Base-by-base conservation (phyloP, 2,113 vertebrate genomes). In the Phycodurus eques region DNA sequence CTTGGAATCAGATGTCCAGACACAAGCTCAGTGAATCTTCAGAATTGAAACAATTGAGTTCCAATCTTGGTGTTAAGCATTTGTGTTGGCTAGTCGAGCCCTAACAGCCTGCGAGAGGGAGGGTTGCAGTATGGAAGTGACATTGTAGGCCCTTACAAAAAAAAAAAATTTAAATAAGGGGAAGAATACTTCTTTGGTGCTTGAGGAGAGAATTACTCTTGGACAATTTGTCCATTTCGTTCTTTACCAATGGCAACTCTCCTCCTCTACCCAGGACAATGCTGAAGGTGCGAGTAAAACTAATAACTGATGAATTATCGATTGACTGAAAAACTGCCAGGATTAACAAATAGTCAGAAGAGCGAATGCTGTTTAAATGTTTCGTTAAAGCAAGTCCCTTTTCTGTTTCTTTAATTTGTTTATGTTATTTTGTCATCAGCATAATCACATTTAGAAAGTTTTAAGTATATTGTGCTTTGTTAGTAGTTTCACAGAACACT, bases 101-200 rank as follows among this genome's bases (percentile, higher is more conserved):
- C 63, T 46, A 65, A 63, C 10, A 46, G 43, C 46, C 63, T 65
- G n/a, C 31, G 20, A 66, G 63, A 43, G 19, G 35, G 13, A 42
- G 13, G 11, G 10, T 22, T 43, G 10, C 39, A 43, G 62, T 64
- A 15, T 22, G 13, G 62, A 64, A 62, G 35, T 20, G 39, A 13
- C 62, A 65, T 44, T 14, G 62, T 44, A 42, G 19, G 43, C 8
- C 44, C 43, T 47, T 22, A 46, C 22, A 15, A 46, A 15, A 46
- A 15, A 46, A 15, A 46, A 33, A 31, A 66, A 31, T 47, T n/a
- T 47, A 66, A 66, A 66, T 47, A 66, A 44, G 64, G 64, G 44
- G 13, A 15, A 27, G 44, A 47, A 2, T 31, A n/a, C 20, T 27
- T 13, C 43, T 46, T 35, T 4, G 20, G n/a, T 65, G 17, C 42